These are phyloP conservation scores for Onychorhynchus coronatus DNA, from an alignment of 2,113 vertebrate genomes.

Conservation along the genomic window DNA sequence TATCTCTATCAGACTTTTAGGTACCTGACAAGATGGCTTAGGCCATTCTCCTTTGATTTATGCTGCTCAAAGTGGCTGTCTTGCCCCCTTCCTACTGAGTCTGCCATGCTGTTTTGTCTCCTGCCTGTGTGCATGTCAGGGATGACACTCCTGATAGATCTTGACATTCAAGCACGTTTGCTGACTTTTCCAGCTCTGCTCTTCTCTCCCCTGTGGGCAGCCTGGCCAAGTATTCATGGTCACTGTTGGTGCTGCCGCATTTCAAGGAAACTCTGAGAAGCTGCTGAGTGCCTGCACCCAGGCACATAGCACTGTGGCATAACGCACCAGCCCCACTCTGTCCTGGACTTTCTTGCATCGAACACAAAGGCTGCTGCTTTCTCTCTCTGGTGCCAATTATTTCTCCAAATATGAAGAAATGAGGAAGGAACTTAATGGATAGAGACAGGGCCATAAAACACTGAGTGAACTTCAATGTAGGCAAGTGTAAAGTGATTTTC, in stretches of 20 bases:
- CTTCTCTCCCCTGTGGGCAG: background rate
- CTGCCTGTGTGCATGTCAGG: background rate
- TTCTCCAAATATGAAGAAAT: background rate
- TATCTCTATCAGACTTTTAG: background rate
- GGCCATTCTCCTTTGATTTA: background rate
- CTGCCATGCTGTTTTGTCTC: rapidly evolving
- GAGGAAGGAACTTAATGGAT: background rate
- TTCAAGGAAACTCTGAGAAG: background rate
- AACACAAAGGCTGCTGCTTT: background rate
- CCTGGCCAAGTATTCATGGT: background rate
- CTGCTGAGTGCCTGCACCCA: background rate
- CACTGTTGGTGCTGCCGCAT: background rate
- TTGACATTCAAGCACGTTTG: background rate
- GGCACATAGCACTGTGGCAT: rapidly evolving
- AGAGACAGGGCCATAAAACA: background rate
- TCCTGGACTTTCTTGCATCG: background rate
- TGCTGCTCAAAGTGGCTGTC: background rate
- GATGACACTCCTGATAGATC: background rate
- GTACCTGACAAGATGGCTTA: background rate
- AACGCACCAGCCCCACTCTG: background rate
- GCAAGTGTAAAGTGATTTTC: background rate
- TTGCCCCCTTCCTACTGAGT: background rate
- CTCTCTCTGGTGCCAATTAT: background rate
- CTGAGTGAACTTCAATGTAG: background rate
- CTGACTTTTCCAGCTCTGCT: background rate